These are phyloP conservation scores for Propithecus perrieri DNA, from an alignment of 2,797 vertebrate species.

Conservation along the genomic window DNA sequence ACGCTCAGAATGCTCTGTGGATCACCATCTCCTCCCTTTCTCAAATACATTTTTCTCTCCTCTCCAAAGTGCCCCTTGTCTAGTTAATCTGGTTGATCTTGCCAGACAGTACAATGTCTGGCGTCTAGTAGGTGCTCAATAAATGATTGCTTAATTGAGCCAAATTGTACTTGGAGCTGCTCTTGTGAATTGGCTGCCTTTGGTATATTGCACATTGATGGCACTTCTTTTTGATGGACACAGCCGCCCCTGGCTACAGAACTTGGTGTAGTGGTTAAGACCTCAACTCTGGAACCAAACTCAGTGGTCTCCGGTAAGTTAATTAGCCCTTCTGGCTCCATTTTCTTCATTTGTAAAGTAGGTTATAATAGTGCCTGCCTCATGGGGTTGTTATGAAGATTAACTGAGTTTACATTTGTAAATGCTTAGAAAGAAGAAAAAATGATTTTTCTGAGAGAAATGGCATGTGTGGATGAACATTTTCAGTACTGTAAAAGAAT, in stretches of 20 bases:
- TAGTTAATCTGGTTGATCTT: neutral
- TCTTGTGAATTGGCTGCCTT: neutral
- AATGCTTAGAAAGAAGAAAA: conserved; percentile 26
- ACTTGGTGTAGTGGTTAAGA: neutral
- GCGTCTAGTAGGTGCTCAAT: neutral
- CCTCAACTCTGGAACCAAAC: conserved; percentile 8
- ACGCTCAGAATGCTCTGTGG: neutral
- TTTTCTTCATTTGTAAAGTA: neutral
- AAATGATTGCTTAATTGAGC: conserved; percentile 9
- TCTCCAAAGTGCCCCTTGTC: neutral
- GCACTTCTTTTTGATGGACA: neutral
- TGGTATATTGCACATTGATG: neutral
- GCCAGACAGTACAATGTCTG: neutral
- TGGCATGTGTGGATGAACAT: neutral
- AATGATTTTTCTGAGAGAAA: neutral
- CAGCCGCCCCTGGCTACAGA: neutral
- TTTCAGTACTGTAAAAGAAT: neutral
- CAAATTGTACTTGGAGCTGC: neutral
- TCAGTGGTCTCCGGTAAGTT: neutral
- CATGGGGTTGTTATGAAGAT: neutral
- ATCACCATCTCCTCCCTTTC: neutral
- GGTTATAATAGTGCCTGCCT: neutral
- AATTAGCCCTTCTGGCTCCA: neutral
- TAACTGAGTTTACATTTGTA: conserved; percentile 12
- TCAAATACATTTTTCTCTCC: neutral